A percentile compares a stretch with the other conserved stretches of the same genome.
Evolutionary conservation across 2,888 invertebrate species (phyloP).

Genomic region (Scaptomyza caliginosa): DNA sequence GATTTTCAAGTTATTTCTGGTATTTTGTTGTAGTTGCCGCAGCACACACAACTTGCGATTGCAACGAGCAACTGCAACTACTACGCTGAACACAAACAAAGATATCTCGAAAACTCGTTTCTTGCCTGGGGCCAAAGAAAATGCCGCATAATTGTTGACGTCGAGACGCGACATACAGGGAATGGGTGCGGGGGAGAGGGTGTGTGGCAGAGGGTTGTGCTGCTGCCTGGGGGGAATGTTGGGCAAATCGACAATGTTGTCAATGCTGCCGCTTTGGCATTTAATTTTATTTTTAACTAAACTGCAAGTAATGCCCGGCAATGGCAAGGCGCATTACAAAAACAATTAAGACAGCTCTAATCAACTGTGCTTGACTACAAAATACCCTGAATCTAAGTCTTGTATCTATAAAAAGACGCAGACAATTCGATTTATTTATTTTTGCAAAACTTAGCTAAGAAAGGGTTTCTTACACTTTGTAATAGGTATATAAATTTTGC

Average conservation of each 20-base stretch:
- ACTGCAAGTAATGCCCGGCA: conserved; percentile 59
- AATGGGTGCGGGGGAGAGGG: background rate
- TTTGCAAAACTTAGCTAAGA: too few species aligned
- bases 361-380: background rate
- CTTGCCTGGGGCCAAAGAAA: conserved; percentile 66
- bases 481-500: background rate
- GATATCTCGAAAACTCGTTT: conserved; percentile 73
- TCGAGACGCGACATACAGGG: conserved; percentile 34
- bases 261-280: conserved; percentile 73
- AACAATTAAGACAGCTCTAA: background rate
- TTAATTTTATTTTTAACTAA: conserved; percentile 77
- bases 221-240: conserved; percentile 22
- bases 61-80: conserved; percentile 18
- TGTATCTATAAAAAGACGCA: too few species aligned
- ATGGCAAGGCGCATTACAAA: conserved; percentile 33
- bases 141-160: conserved; percentile 76
- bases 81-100: conserved; percentile 57
- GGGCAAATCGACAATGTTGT: conserved; percentile 76
- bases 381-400: background rate
- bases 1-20: conserved; percentile 78
- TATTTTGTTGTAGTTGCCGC: conserved; percentile 74
- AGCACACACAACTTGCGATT: conserved; percentile 11
- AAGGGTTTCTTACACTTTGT: too few species aligned
- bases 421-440: too few species aligned
- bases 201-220: background rate